Evolutionary conservation across 2,797 vertebrate species (phyloP).

Genomic region (Myripristis jacobus): DNA sequence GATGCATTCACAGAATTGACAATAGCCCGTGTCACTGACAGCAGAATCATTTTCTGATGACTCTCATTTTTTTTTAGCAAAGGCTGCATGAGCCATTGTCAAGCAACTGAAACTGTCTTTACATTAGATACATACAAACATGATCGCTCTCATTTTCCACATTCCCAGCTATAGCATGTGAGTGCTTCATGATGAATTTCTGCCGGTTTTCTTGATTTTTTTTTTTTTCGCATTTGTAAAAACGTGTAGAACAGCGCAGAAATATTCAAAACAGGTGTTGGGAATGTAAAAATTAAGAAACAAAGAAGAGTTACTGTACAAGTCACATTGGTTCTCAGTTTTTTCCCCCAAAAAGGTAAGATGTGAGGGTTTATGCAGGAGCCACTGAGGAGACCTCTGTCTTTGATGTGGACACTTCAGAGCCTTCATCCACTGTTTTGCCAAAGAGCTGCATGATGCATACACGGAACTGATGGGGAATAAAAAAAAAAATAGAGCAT

Average conservation of each 20-base stretch:
- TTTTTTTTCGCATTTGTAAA: too few relatives aligned
- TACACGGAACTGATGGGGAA: slow-evolving; percentile 83
- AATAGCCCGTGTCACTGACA: too few relatives aligned
- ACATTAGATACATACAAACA: too few relatives aligned
- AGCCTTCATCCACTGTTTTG: slow-evolving; percentile 88
- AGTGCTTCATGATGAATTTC: too few relatives aligned
- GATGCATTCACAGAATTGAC: neutral
- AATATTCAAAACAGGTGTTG: too few relatives aligned
- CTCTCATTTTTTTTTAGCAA: too few relatives aligned
- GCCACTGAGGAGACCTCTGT: slow-evolving; percentile 91
- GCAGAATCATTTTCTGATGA: too few relatives aligned
- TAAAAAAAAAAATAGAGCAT: slow-evolving; percentile 12
- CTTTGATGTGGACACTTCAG: slow-evolving; percentile 88
- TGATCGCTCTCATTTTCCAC: neutral
- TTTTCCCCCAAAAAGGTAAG: slow-evolving; percentile 22
- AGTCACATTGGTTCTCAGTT: slow-evolving; percentile 42
- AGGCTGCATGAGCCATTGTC: too few relatives aligned
- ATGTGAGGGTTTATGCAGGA: slow-evolving; percentile 82
- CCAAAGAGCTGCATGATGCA: slow-evolving; percentile 92
- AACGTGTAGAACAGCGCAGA: too few relatives aligned
- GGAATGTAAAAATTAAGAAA: slow-evolving; percentile 24
- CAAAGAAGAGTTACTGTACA: slow-evolving; percentile 69
- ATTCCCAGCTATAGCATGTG: neutral
- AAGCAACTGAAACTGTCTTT: too few relatives aligned
- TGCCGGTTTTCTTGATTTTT: too few relatives aligned